Percentiles rank a stretch among this genome's conserved stretches.
phyloP scores from a whole-genome alignment of 2,797 vertebrate genomes.

The Squalus acanthias region DNA sequence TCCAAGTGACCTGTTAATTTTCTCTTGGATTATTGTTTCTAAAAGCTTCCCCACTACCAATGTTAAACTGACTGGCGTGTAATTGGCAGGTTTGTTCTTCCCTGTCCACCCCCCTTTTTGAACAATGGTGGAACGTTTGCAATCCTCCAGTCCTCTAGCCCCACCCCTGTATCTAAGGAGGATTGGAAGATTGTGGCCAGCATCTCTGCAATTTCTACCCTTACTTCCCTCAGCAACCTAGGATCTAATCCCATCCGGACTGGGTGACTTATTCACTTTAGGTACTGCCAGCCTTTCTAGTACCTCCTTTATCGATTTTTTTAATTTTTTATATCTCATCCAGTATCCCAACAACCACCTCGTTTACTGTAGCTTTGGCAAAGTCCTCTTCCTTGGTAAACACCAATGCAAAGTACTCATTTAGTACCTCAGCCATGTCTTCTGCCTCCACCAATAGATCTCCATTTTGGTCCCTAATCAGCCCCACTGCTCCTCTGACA shows the following conservation, averaged over 20 bases:
- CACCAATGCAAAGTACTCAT: background rate
- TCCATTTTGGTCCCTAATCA: background rate
- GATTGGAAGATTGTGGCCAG: background rate
- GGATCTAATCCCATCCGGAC: background rate
- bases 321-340: background rate
- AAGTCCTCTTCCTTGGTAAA: background rate
- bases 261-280: background rate
- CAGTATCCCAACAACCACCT: background rate
- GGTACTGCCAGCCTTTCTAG: background rate
- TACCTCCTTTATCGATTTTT: background rate
- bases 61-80: background rate
- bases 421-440: background rate
- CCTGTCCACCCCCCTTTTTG: no score
- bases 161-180: background rate
- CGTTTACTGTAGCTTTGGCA: background rate
- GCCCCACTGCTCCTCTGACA: background rate
- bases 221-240: background rate
- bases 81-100: background rate
- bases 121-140: no score
- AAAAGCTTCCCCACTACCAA: no score
- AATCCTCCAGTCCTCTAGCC: background rate
- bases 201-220: background rate
- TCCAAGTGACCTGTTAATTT: background rate
- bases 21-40: background rate
- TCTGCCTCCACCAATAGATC: background rate